Evolutionary conservation across 2,888 invertebrate genomes (phyloP).

Genomic region (Prosapia bicincta): DNA sequence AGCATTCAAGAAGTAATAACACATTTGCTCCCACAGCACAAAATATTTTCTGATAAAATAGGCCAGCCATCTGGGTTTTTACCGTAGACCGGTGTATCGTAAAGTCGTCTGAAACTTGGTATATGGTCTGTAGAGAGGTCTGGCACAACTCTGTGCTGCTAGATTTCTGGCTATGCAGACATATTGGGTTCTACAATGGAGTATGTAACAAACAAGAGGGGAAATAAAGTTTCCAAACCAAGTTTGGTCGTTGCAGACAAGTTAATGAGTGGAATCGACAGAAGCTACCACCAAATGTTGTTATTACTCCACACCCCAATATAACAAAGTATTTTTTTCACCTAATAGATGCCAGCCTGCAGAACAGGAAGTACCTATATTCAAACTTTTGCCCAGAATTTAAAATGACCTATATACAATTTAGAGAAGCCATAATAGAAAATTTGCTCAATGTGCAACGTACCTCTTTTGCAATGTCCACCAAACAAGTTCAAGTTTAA

Average conservation of each 20-base stretch:
- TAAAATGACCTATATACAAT: background rate
- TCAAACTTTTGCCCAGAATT: background rate
- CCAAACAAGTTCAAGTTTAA: background rate
- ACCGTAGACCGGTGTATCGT: background rate
- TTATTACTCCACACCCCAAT: background rate
- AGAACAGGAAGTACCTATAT: slow-evolving; percentile 3
- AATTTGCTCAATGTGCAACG: background rate
- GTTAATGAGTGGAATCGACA: slow-evolving; percentile 16
- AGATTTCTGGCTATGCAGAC: background rate
- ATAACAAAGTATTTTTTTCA: slow-evolving; percentile 9
- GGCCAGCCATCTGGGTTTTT: background rate
- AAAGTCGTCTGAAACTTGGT: background rate
- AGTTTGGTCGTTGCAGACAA: slow-evolving; percentile 9
- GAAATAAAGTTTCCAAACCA: background rate
- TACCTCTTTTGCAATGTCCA: background rate
- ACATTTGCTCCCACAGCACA: background rate
- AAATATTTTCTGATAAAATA: background rate
- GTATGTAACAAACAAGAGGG: slow-evolving; percentile 9
- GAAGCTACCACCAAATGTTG: slow-evolving; percentile 5
- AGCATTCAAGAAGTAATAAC: too few relatives aligned
- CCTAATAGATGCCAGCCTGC: slow-evolving; percentile 6
- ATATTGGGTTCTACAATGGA: slow-evolving; percentile 7
- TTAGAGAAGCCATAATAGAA: background rate
- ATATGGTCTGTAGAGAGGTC: background rate
- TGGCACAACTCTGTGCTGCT: background rate